Conservation (phyloP, 2,113 vertebrate genomes). For the Sprattus sprattus region DNA sequence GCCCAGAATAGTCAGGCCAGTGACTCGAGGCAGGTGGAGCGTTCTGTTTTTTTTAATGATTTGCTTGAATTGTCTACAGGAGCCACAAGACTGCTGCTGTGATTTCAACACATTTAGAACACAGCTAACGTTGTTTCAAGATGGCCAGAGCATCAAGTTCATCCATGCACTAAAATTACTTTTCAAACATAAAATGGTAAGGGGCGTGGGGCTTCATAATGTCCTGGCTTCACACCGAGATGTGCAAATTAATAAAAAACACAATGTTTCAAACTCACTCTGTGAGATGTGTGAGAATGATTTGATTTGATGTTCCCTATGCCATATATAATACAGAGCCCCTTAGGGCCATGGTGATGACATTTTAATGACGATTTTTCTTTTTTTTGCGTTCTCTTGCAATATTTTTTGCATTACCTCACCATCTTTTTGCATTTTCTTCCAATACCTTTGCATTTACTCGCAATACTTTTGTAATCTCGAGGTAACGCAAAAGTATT, state of each 20-base stretch:
- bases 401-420: too few relatives aligned
- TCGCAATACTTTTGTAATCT: too few relatives aligned
- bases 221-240: conserved; percentile 12
- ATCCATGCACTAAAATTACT: conserved; percentile 21
- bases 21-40: neutral
- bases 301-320: conserved; percentile 23
- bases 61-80: neutral
- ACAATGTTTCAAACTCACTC: conserved; percentile 13
- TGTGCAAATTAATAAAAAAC: conserved; percentile 5
- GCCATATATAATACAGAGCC: neutral
- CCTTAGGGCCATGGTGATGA: too few relatives aligned
- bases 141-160: conserved; percentile 19
- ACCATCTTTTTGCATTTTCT: too few relatives aligned
- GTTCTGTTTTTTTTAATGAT: neutral
- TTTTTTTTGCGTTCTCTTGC: too few relatives aligned
- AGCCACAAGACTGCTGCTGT: neutral
- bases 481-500: too few relatives aligned
- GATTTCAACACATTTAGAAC: conserved; percentile 11
- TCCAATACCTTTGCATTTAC: too few relatives aligned
- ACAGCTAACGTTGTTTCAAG: neutral
- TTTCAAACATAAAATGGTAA: conserved; percentile 2
- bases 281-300: conserved; percentile 24
- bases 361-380: too few relatives aligned
- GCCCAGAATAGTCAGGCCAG: neutral
- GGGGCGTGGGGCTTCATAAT: neutral